Evolutionary conservation across 2,113 vertebrate genomes (phyloP), one percentile per base, ranked within the genome.

Genomic region (Petrocephalus microphthalmus): DNA sequence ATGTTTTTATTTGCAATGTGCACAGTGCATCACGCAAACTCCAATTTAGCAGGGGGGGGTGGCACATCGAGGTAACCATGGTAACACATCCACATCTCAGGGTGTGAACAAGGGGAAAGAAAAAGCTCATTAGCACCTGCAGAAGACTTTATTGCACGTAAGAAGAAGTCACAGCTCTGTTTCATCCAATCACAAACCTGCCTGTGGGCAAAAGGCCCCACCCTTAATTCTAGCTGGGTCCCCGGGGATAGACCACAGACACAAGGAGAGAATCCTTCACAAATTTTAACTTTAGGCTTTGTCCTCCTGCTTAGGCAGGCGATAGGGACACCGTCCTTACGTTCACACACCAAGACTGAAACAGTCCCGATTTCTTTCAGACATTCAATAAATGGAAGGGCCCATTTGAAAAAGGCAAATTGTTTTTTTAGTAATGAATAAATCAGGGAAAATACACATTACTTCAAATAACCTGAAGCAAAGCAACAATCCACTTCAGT

Each of bases 61-160:
- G 33, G 89, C 88, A 78, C 88, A 78, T 91, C 87, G 19, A 53
- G 57, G 93, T 94, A 94, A 90, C 92, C 91, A 94, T 88, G 90
- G 95, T 89, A 93, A 92, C 90, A 4, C 33, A 3, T 85, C 1
- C 89, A 89, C 90, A 85, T 90, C 90, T 92, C 25, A 78, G 85
- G 88, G 87, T 89, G 85, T 81, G 88, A 90, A 37, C 11, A 81
- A 87, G 71, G 87, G 47, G 8, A 33, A 71, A 25, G n/a, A 85
- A 74, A 33, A 42, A 54, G 60, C 88, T 71, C 49, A 54, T 87
- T 56, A 53, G 49, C 81, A 84, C 42, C 51, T 37, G 86, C 49
- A 86, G 25, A 37, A 64, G 29, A 57, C 86, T 86, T 42, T 45
- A 56, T 74, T 67, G 53, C 20, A 85, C 33, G 53, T 33, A 86